Evolutionary conservation across 2,113 vertebrate species (phyloP).

Genomic region (Dasyurus viverrinus): DNA sequence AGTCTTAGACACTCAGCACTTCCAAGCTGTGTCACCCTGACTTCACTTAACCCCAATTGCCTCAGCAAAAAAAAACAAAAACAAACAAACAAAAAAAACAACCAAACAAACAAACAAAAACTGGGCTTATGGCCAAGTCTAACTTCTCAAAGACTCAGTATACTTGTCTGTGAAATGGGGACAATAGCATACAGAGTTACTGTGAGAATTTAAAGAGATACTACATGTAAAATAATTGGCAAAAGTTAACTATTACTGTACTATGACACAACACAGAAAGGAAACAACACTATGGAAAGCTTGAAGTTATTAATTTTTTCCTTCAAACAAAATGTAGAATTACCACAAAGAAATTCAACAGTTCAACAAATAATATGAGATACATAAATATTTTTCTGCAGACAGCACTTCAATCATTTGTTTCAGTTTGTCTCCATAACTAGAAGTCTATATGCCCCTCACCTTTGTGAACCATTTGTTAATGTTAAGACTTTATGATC

Average conservation of each 20-base stretch:
- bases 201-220: not conserved
- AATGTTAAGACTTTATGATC: conserved; percentile 67
- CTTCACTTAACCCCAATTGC: no score
- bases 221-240: not conserved
- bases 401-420: not conserved
- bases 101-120: not conserved
- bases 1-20: no score
- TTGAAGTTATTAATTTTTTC: not conserved
- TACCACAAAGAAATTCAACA: not conserved
- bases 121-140: not conserved
- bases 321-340: not conserved
- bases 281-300: not conserved
- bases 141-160: not conserved
- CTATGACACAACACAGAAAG: not conserved
- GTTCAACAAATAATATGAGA: not conserved
- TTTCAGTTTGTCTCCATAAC: not conserved
- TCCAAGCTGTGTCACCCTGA: no score
- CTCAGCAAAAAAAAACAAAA: no score
- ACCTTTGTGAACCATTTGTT: conserved; percentile 56
- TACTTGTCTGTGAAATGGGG: not conserved
- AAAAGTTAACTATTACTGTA: not conserved
- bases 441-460: not conserved
- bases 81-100: no score
- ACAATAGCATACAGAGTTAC: not conserved
- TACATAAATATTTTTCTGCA: not conserved